Conservation (phyloP, 2,113 vertebrate genomes). For the Meriones unguiculatus region DNA sequence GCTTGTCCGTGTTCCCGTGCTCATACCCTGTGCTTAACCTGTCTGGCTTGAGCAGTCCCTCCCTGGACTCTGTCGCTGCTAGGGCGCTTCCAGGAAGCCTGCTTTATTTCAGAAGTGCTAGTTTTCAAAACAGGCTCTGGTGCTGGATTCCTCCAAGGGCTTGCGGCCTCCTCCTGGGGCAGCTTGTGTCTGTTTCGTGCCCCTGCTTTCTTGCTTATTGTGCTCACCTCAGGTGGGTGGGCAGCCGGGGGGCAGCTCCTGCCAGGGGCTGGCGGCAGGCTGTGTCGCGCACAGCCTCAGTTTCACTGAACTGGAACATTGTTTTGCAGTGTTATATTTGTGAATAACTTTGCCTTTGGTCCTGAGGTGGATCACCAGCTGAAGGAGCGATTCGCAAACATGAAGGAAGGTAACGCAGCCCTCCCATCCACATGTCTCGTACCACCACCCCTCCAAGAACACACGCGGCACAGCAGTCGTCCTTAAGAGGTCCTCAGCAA, state of each 20-base stretch:
- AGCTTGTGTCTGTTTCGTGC: neutral
- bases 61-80: too few species aligned
- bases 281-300: neutral
- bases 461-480: neutral
- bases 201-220: neutral
- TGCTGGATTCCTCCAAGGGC: neutral
- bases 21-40: neutral
- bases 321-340: constrained; percentile 98
- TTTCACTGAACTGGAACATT: constrained; percentile 78
- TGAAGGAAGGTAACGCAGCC: constrained; percentile 96
- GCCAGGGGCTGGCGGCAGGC: neutral
- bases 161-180: neutral
- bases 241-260: neutral
- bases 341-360: constrained; percentile 99
- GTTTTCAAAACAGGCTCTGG: neutral
- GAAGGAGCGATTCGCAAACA: constrained; percentile 99
- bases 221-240: neutral
- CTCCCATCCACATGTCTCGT: neutral
- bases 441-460: too few species aligned
- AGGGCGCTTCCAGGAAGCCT: neutral
- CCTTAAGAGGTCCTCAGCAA: neutral
- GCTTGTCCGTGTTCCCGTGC: neutral
- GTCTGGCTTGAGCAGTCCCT: neutral
- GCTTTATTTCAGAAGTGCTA: neutral
- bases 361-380: constrained; percentile 99